Base-by-base conservation (phyloP, 2,888 invertebrate species). In the Lepetodrilus schrolli region DNA sequence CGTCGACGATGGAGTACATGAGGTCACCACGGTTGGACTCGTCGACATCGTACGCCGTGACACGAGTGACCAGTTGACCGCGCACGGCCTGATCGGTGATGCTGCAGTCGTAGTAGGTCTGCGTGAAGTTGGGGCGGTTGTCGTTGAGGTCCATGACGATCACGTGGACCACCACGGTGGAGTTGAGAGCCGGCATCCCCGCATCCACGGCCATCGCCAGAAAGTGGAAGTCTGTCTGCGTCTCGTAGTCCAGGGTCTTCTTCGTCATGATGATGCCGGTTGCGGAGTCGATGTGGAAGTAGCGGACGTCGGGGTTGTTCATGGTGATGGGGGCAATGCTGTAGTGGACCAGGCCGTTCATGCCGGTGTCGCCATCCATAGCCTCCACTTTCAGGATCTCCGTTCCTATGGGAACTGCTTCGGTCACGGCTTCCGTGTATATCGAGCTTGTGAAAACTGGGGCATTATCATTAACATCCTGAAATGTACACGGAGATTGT, bases 1-100 rank as follows among this genome's bases (percentile, higher is more conserved):
- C 96, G 49, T 94, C 94, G 1, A 95, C 94, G 74, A 97, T 95
- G 71, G 95, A 94, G 91, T 96, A 97, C 20, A 92, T 92, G 74
- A 98, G 92, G 71, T 93, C 93, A 73, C 92, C 91, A 34, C n/a
- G 17, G 91, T 97, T 96, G 58, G 94, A 93, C 71, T 92, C 93
- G 92, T 98, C 97, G 0, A 95, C 94, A 92, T 98, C 97, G 90
- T 95, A 95, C 0, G 97, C 98, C 37, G 76, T 66, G 5, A 23
- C 95, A 85, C 96, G 94, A 34, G 95, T 95, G 50, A 98, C 95
- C 88, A 96, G 95, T 91, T 96, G 95, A 76, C 96, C 96, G 76
- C 96, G 93, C 86, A 93, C 93, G 48, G 96, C 96, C 89, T 95
- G 94, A 83, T 94, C 93, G 47, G 96, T 96, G 73, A 97, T 92